Conservation (phyloP, 2,113 vertebrate species). For the Aix galericulata region DNA sequence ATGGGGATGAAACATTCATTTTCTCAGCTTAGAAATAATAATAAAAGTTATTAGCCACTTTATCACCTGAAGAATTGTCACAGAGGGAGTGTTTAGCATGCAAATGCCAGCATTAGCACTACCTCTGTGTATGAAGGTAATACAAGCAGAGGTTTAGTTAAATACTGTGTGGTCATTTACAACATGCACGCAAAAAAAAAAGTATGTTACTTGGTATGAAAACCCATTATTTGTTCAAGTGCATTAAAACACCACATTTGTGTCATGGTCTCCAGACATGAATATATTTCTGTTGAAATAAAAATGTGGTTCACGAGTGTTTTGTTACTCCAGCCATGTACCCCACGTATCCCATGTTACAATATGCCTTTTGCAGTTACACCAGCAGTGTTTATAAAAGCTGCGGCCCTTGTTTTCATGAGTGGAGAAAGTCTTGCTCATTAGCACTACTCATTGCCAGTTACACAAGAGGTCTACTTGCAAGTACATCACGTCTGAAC, state of each 20-base stretch:
- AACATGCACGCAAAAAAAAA: background rate
- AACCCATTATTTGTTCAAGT: background rate
- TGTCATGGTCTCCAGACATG: background rate
- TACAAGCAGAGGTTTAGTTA: constrained; percentile 11
- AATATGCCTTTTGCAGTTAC: constrained; percentile 33
- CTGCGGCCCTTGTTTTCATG: constrained; percentile 45
- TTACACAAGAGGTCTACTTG: constrained; percentile 48
- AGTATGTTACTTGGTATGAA: background rate
- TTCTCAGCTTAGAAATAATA: constrained; percentile 57
- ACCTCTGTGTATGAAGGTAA: constrained; percentile 17
- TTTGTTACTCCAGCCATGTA: constrained; percentile 16
- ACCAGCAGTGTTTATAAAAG: constrained; percentile 39
- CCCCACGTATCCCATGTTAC: background rate
- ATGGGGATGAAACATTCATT: constrained; percentile 35
- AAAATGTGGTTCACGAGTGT: background rate
- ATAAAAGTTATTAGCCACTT: constrained; percentile 64
- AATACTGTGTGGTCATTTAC: background rate
- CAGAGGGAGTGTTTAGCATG: constrained; percentile 39
- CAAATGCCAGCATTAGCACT: constrained; percentile 14
- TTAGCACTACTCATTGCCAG: constrained; percentile 25
- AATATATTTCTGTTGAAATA: background rate
- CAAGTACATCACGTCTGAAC: background rate
- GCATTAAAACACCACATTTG: background rate
- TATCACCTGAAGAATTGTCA: constrained; percentile 59
- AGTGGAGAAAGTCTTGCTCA: constrained; percentile 35